A percentile compares a stretch with the other conserved stretches of the same genome.
These are phyloP conservation scores for Neomorphus geoffroyi DNA, from an alignment of 2,797 vertebrate species.

Conservation along the genomic window DNA sequence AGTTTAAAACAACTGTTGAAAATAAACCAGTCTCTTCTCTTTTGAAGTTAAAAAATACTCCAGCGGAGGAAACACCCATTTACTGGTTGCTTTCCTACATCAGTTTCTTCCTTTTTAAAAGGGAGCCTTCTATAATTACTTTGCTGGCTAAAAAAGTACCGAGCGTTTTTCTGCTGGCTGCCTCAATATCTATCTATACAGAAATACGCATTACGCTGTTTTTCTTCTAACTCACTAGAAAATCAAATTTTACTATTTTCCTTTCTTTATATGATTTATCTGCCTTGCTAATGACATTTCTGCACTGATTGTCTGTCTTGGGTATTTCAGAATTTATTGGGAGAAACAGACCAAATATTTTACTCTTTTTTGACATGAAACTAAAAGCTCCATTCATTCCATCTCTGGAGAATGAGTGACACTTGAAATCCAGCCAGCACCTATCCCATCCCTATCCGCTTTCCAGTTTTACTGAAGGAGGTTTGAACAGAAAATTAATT, in stretches of 20 bases:
- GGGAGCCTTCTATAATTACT: neutral
- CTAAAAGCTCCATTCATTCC: neutral
- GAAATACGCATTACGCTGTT: neutral
- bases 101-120: neutral
- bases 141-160: neutral
- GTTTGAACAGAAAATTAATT: slow-evolving; percentile 69
- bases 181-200: neutral
- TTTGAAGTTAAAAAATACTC: neutral
- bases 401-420: neutral
- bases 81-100: neutral
- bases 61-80: neutral
- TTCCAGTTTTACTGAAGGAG: slow-evolving; percentile 10
- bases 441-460: slow-evolving; percentile 16
- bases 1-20: neutral
- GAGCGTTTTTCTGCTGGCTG: neutral
- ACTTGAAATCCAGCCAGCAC: neutral
- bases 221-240: neutral
- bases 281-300: neutral
- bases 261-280: neutral
- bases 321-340: neutral
- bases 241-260: neutral
- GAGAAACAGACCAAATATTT: neutral
- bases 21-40: neutral
- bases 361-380: neutral
- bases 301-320: neutral